Evolutionary conservation across 2,797 vertebrate species (phyloP).

Genomic region (Intellagama lesueurii): DNA sequence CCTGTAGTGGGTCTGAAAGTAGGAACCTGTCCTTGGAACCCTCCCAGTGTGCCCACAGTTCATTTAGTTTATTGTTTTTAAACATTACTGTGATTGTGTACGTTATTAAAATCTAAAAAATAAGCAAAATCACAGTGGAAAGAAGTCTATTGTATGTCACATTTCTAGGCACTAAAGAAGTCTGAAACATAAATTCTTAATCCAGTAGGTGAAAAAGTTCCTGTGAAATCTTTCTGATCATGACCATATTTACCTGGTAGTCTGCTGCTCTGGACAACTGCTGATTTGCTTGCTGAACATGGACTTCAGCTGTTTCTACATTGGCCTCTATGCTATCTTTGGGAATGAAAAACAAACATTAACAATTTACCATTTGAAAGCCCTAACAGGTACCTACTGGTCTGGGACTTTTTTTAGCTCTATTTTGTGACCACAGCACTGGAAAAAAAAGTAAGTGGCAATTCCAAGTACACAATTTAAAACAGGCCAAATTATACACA

Average conservation of each 20-base stretch:
- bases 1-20: too few species aligned
- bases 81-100: neutral
- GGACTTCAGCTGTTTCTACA: slow-evolving; percentile 88
- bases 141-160: neutral
- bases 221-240: neutral
- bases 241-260: slow-evolving; percentile 88
- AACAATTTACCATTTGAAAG: neutral
- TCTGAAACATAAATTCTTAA: neutral
- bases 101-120: neutral
- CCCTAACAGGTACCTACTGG: neutral
- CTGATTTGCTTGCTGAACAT: slow-evolving; percentile 90
- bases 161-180: neutral
- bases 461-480: neutral
- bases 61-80: neutral
- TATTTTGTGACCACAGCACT: neutral
- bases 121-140: neutral
- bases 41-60: too few species aligned
- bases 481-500: neutral
- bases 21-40: too few species aligned
- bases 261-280: slow-evolving; percentile 89
- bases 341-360: slow-evolving; percentile 21
- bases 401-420: neutral
- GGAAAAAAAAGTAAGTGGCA: neutral
- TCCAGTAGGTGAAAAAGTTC: neutral
- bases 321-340: slow-evolving; percentile 95